phyloP scores from a whole-genome alignment of 2,113 vertebrate genomes.

The Gasterosteus aculeatus region DNA sequence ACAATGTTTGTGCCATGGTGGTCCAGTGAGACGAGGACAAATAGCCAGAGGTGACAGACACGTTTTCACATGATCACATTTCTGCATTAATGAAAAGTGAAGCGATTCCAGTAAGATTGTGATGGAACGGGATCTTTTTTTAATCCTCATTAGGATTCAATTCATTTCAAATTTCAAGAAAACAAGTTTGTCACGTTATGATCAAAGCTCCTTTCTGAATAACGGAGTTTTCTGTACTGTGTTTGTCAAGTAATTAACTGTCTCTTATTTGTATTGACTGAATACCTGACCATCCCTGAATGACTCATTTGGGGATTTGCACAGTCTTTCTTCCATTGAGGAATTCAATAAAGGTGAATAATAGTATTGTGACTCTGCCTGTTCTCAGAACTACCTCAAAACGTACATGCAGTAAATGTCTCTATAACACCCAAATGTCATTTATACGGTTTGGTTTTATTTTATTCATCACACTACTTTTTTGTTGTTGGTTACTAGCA shows the following conservation, averaged over 20 bases:
- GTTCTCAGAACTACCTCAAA: background rate
- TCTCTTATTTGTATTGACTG: conserved; percentile 10
- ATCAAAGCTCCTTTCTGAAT: too few relatives aligned
- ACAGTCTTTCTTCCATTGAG: conserved; percentile 31
- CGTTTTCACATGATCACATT: background rate
- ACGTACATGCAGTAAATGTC: background rate
- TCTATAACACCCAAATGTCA: too few relatives aligned
- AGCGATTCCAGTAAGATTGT: too few relatives aligned
- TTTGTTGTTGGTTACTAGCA: background rate
- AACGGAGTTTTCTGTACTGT: background rate
- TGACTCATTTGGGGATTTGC: conserved; percentile 39
- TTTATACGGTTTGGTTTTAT: too few relatives aligned
- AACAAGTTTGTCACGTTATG: background rate
- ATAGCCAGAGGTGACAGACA: conserved; percentile 20
- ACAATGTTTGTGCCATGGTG: conserved; percentile 15
- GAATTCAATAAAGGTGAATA: conserved; percentile 41
- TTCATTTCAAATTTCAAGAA: background rate
- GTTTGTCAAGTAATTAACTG: conserved; percentile 7
- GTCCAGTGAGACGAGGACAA: conserved; percentile 18
- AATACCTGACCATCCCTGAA: conserved; percentile 30
- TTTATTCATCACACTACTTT: background rate
- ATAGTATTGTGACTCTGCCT: background rate
- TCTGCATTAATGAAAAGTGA: background rate
- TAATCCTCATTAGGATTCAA: background rate
- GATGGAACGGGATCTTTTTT: background rate